Conservation (phyloP, 2,797 vertebrate genomes). For the Poecilia wingei region DNA sequence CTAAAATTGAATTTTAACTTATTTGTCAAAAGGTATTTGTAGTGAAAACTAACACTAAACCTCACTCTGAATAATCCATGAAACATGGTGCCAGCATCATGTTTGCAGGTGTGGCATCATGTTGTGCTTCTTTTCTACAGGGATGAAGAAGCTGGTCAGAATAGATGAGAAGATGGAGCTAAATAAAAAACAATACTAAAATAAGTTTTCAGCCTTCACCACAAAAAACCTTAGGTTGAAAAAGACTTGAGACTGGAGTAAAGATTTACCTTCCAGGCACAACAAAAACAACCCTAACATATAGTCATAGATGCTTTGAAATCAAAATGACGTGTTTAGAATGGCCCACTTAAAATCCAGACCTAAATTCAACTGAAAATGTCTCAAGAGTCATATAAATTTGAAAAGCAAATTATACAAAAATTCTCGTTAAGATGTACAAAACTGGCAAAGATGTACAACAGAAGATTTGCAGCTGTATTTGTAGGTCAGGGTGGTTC, state of each 20-base stretch:
- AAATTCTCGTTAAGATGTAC: neutral
- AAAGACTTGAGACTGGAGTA: neutral
- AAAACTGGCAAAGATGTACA: neutral
- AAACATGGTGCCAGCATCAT: neutral
- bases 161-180: neutral
- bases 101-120: neutral
- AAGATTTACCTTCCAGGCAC: neutral
- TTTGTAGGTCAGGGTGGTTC: neutral
- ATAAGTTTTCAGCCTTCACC: neutral
- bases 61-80: neutral
- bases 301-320: neutral
- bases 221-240: neutral
- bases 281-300: neutral
- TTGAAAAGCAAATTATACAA: neutral
- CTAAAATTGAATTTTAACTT: neutral
- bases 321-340: neutral
- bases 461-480: neutral
- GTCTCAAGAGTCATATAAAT: neutral
- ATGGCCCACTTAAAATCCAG: neutral
- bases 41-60: neutral
- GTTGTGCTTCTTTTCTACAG: neutral
- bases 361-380: neutral
- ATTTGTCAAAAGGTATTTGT: neutral
- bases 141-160: neutral
- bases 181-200: neutral